Evolutionary conservation across 2,113 vertebrate species (phyloP).

Genomic region (Suricata suricatta): DNA sequence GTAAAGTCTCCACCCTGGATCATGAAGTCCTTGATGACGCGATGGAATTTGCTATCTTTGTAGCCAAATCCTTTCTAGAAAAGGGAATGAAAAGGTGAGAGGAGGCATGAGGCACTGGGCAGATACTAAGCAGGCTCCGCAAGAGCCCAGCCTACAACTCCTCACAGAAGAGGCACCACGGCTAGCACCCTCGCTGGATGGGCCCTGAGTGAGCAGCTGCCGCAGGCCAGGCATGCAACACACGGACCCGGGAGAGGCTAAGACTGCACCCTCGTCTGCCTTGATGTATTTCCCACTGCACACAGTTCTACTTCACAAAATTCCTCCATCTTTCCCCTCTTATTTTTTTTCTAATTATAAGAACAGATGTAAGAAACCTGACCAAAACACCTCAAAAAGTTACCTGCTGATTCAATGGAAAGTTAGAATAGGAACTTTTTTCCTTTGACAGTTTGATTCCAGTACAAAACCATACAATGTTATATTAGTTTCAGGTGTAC

Average conservation of each 20-base stretch:
- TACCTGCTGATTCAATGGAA: neutral
- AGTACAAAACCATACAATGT: neutral
- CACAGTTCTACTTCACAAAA: neutral
- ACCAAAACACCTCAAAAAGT: neutral
- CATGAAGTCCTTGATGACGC: conserved; percentile 99
- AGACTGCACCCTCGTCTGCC: neutral
- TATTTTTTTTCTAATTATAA: neutral
- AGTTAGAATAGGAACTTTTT: neutral
- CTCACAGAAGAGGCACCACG: neutral
- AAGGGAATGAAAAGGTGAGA: neutral
- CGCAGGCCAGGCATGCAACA: neutral
- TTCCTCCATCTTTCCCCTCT: neutral
- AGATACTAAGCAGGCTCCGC: neutral
- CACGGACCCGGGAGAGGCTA: neutral
- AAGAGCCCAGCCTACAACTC: neutral
- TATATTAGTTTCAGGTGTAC: neutral
- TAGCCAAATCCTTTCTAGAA: conserved; percentile 97
- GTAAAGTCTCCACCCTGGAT: conserved; percentile 99
- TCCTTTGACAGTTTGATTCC: neutral
- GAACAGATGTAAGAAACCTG: neutral
- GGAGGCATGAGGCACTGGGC: neutral
- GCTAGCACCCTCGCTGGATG: rapidly evolving
- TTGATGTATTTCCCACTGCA: neutral
- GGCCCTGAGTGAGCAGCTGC: neutral
- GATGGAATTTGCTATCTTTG: conserved; percentile 97